Conservation (phyloP, 2,888 invertebrate genomes). For the Monochamus alternatus region DNA sequence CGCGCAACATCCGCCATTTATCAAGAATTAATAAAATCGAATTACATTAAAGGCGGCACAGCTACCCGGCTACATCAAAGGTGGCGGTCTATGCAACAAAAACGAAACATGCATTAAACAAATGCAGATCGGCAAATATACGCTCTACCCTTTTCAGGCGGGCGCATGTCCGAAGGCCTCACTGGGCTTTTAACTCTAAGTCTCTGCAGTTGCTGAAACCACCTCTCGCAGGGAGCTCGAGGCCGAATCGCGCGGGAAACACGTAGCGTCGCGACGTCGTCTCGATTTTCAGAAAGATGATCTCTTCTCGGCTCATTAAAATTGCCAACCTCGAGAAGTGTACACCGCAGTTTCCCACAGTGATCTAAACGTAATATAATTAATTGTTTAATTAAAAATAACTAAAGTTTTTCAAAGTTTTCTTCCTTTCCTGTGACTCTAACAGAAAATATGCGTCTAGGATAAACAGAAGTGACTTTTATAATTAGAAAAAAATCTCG, state of each 20-base stretch:
- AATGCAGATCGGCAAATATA: constrained; percentile 61
- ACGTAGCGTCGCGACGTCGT: constrained; percentile 12
- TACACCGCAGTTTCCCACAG: background rate
- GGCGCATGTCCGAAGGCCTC: constrained; percentile 58
- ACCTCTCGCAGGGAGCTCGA: constrained; percentile 39
- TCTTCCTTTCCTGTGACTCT: background rate
- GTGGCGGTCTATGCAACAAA: constrained; percentile 31
- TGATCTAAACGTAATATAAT: too few relatives aligned
- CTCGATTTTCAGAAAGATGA: background rate
- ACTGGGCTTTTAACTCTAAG: constrained; percentile 59
- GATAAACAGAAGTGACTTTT: background rate
- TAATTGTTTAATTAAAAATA: background rate
- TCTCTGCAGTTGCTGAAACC: constrained; percentile 61
- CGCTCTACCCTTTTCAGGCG: constrained; percentile 47
- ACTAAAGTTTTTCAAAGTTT: background rate
- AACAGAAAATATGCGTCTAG: background rate
- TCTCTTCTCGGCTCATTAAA: background rate
- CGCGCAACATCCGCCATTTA: background rate
- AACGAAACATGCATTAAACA: constrained; percentile 56
- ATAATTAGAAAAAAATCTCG: background rate
- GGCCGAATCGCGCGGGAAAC: background rate
- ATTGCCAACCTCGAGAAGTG: background rate
- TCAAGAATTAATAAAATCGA: constrained; percentile 14
- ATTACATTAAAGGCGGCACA: background rate
- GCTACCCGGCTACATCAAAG: constrained; percentile 20